Base-by-base conservation (phyloP, 2,888 invertebrate genomes). In the Leucophenga maculata region DNA sequence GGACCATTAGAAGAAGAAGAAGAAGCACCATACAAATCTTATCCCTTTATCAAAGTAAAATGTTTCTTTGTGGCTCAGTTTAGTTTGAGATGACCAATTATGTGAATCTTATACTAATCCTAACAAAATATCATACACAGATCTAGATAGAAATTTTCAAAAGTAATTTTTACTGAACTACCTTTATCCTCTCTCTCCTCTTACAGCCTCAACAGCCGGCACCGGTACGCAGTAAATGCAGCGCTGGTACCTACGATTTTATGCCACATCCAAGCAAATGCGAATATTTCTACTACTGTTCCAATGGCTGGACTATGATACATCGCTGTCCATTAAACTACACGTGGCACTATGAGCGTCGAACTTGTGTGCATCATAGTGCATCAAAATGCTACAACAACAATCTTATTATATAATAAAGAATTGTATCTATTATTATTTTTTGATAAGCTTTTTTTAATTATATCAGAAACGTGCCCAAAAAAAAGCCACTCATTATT, bases 251-350 rank as follows among this genome's bases (percentile, higher is more conserved):
- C 31, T 78, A 78, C 64, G 81, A 77, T 9, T 82, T 74, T 50
- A 74, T 83, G 72, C 79, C 83, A 6, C 79, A 86, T 76, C 77
- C 83, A 1, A 66, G 69, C 0, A 79, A 82, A 9, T 86, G 86
- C 67, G 79, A 78, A 20, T 86, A 83, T 62, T 86, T 83, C 68
- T 82, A 82, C 59, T 83, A 78, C 32, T 86, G 86, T 50, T 70
- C 79, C 26, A 79, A 83, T 73, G 86, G 86, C n/a, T 72, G 72
- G 60, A 73, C 80, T 54, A 76, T 82, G 64, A 75, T 86, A 46
- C 82, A 84, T 65, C 85, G 83, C 32, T 86, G 86, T 68, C 86
- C 86, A 0, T 67, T 72, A 6, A 74, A 77, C 44, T 82, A 77
- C 68, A 78, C 78, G 6, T 86, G 86, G 86, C 74, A 83, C 65